phyloP scores from a whole-genome alignment of 2,797 vertebrate species.

The Danio jaintianensis region DNA sequence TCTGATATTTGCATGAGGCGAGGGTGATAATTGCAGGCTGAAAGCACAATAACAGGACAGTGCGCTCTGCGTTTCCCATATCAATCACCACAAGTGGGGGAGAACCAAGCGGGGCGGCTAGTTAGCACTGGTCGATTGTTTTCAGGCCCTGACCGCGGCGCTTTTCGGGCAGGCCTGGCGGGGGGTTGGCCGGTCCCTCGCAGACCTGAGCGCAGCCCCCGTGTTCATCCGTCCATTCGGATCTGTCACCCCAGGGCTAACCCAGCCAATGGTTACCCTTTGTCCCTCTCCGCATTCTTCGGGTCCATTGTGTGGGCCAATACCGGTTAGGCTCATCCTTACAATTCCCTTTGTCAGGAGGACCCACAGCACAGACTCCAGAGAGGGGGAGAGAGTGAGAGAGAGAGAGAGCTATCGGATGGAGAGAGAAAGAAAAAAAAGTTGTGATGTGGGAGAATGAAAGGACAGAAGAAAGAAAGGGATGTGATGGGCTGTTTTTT shows the following conservation, averaged over 20 bases:
- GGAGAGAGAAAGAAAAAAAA: slow-evolving; percentile 53
- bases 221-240: slow-evolving; percentile 98
- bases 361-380: slow-evolving; percentile 80
- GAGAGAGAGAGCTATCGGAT: slow-evolving; percentile 57
- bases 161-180: slow-evolving; percentile 72
- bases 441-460: slow-evolving; percentile 62
- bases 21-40: slow-evolving; percentile 71
- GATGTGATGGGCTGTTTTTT: slow-evolving; percentile 63
- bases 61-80: slow-evolving; percentile 91
- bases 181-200: slow-evolving; percentile 65
- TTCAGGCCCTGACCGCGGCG: slow-evolving; percentile 84
- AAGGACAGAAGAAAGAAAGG: slow-evolving; percentile 58
- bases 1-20: slow-evolving; percentile 69
- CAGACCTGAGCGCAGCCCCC: slow-evolving; percentile 68
- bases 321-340: slow-evolving; percentile 99
- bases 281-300: slow-evolving; percentile 92
- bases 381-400: slow-evolving; percentile 77
- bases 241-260: slow-evolving; percentile 89
- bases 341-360: slow-evolving; percentile 97
- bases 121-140: slow-evolving; percentile 92
- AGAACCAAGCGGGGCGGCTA: slow-evolving; percentile 86
- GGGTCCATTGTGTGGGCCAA: slow-evolving; percentile 88
- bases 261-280: slow-evolving; percentile 80
- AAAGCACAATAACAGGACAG: slow-evolving; percentile 66
- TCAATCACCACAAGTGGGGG: slow-evolving; percentile 91